phyloP scores from a whole-genome alignment of 2,888 invertebrate species.

The Galeopsomyia nigrocyanea region DNA sequence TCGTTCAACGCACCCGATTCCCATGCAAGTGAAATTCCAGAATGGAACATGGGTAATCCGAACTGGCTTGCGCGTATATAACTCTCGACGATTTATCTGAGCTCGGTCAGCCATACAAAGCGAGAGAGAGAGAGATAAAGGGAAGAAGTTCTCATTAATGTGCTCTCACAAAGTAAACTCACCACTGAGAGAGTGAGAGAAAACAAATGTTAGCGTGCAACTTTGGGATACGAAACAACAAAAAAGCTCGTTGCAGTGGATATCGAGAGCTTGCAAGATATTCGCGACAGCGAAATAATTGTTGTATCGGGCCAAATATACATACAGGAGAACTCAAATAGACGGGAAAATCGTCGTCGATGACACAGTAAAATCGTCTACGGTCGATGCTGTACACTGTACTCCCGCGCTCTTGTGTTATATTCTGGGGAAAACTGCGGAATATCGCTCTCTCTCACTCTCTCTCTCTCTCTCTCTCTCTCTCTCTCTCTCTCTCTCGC shows the following conservation, averaged over 20 bases:
- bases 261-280: too few species aligned
- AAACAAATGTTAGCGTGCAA: slow-evolving; percentile 6
- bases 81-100: slow-evolving; percentile 25
- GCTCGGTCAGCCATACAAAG: not conserved
- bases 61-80: slow-evolving; percentile 1
- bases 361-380: too few species aligned
- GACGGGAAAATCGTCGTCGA: too few species aligned
- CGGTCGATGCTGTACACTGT: too few species aligned
- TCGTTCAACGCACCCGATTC: too few species aligned
- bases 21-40: not conserved
- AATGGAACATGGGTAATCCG: slow-evolving; percentile 14
- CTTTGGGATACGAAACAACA: not conserved
- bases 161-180: not conserved
- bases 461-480: not conserved
- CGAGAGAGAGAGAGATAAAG: not conserved
- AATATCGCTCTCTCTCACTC: not conserved
- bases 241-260: too few species aligned
- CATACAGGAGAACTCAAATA: too few species aligned
- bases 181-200: slow-evolving; percentile 6
- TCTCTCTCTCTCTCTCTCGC: not conserved
- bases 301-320: too few species aligned
- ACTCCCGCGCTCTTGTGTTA: slow-evolving; percentile 11
- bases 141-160: slow-evolving; percentile 27
- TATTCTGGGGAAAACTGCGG: not conserved
- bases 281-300: too few species aligned